Evolutionary conservation across 2,888 invertebrate genomes (phyloP).

Genomic region (Bombylius major): DNA sequence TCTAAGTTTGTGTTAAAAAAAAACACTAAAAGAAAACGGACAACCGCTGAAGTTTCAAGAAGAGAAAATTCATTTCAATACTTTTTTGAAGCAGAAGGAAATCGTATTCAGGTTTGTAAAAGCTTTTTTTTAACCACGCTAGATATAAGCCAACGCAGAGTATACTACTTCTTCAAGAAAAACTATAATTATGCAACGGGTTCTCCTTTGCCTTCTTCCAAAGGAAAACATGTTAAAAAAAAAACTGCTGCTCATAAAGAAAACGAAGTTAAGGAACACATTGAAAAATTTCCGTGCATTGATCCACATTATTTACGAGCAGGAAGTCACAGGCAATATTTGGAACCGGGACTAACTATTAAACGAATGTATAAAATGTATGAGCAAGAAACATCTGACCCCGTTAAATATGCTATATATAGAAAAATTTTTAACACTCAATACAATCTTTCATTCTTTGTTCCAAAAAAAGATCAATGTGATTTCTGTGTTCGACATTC

Average conservation of each 20-base stretch:
- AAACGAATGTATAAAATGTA: conserved; percentile 7
- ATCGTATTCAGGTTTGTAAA: conserved; percentile 3
- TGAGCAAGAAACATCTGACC: background rate
- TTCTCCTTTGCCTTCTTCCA: background rate
- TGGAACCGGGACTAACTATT: conserved; percentile 7
- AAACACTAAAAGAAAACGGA: background rate
- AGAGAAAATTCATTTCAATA: conserved; percentile 1
- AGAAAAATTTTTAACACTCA: conserved; percentile 4
- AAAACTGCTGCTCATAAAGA: background rate
- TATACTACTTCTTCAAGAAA: conserved; percentile 8
- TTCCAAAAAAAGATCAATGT: conserved; percentile 8
- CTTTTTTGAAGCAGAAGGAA: conserved; percentile 3
- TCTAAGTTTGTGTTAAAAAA: background rate
- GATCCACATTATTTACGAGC: conserved; percentile 9
- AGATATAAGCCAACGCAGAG: conserved; percentile 5
- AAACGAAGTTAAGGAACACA: conserved; percentile 5
- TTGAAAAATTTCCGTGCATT: too few relatives aligned
- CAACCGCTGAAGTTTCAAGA: background rate
- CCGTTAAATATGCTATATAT: background rate
- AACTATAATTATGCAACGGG: background rate
- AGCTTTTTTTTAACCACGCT: conserved; percentile 7
- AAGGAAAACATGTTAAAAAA: conserved; percentile 3
- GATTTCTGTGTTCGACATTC: conserved; percentile 3
- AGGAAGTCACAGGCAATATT: conserved; percentile 6
- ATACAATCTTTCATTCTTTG: conserved; percentile 5